Evolutionary conservation across 2,113 vertebrate species (phyloP).

Genomic region (Crotalus horridus): DNA sequence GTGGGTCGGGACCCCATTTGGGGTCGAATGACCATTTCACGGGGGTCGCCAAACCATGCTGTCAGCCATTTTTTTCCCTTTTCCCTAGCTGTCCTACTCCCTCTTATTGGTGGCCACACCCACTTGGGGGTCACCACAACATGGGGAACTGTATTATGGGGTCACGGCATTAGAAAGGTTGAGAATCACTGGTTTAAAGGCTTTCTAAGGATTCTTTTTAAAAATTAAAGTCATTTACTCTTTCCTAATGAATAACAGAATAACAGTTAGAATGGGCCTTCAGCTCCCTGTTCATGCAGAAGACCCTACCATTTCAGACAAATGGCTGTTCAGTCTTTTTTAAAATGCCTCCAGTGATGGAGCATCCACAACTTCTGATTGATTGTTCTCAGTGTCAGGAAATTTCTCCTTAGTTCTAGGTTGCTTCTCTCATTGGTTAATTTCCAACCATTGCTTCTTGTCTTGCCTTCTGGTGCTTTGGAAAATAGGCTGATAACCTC

Average conservation of each 20-base stretch:
- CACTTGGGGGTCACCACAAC: too few relatives aligned
- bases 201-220: slow-evolving; percentile 62
- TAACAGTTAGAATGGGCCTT: neutral
- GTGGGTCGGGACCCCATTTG: too few relatives aligned
- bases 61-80: too few relatives aligned
- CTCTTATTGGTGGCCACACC: too few relatives aligned
- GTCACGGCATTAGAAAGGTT: too few relatives aligned
- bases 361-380: neutral
- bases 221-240: slow-evolving; percentile 70
- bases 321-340: neutral
- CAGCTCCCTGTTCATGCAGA: neutral
- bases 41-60: too few relatives aligned
- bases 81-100: too few relatives aligned
- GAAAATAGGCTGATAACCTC: neutral
- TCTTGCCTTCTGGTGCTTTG: neutral
- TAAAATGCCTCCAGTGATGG: neutral
- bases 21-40: too few relatives aligned
- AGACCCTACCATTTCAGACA: neutral
- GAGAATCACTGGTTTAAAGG: too few relatives aligned
- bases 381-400: neutral
- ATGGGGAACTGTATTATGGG: too few relatives aligned
- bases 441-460: neutral
- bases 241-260: slow-evolving; percentile 40
- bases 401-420: neutral
- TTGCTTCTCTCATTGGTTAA: neutral